Conservation (phyloP, 2,888 invertebrate genomes). For the Limnephilus lunatus region DNA sequence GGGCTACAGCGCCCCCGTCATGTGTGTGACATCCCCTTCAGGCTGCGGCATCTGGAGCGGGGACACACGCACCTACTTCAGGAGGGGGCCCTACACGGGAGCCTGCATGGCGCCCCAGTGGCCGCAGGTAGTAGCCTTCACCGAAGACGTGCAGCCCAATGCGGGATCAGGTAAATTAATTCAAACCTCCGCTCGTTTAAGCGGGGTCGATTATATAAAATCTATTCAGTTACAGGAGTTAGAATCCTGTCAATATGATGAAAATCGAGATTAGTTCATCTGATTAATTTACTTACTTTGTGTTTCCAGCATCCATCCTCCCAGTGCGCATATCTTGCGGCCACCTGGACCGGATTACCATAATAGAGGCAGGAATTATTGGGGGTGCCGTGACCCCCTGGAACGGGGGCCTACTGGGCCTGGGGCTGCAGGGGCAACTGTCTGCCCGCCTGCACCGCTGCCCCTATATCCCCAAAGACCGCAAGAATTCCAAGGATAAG, state of each 20-base stretch:
- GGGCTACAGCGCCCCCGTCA: not conserved
- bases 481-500: not conserved
- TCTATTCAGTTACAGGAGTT: not conserved
- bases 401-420: conserved; percentile 38
- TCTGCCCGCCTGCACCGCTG: conserved; percentile 62
- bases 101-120: conserved; percentile 39
- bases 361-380: conserved; percentile 62
- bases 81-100: conserved; percentile 46
- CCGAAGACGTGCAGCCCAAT: conserved; percentile 21
- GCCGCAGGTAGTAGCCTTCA: conserved; percentile 54
- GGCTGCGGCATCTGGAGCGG: conserved; percentile 60
- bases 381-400: conserved; percentile 64
- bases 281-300: not conserved
- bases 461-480: conserved; percentile 67
- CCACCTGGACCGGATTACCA: not conserved
- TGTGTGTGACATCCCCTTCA: conserved; percentile 47
- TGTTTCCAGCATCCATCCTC: conserved; percentile 20
- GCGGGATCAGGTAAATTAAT: conserved; percentile 24
- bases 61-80: not conserved
- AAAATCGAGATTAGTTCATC: not conserved
- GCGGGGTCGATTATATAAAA: not conserved
- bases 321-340: conserved; percentile 30
- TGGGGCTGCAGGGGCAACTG: conserved; percentile 60
- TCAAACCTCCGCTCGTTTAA: not conserved
- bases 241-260: not conserved